phyloP scores from a whole-genome alignment of 2,113 vertebrate species.

The Dasyprocta punctata region DNA sequence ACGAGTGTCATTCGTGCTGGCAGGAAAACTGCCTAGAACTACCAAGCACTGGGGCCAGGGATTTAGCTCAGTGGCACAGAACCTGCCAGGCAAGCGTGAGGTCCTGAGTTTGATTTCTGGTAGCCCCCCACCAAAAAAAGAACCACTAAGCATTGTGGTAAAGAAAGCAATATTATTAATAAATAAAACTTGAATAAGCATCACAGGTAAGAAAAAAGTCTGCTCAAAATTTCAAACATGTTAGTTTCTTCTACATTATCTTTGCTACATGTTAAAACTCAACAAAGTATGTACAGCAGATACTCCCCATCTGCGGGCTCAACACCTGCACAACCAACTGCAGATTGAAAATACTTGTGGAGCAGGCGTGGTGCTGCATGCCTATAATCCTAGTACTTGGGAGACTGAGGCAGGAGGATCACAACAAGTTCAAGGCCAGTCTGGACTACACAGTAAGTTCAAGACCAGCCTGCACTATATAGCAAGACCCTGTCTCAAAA shows the following conservation, averaged over 20 bases:
- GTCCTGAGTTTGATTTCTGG: no score
- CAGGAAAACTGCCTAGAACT: background rate
- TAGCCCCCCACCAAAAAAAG: no score
- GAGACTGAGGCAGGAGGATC: background rate
- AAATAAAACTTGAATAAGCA: background rate
- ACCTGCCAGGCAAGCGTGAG: no score
- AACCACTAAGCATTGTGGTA: no score
- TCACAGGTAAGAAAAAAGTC: background rate
- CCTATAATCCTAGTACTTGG: background rate
- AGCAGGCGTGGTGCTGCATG: rapidly evolving
- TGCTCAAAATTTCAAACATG: background rate
- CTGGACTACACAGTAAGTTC: background rate
- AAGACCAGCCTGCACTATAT: background rate
- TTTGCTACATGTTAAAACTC: background rate
- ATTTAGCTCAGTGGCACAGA: no score
- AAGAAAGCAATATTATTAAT: background rate
- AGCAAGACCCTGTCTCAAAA: background rate
- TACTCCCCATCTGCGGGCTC: background rate
- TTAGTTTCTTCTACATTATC: background rate
- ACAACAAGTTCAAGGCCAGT: background rate
- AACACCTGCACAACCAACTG: background rate
- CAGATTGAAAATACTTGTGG: background rate
- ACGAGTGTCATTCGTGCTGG: background rate
- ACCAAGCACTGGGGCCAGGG: background rate
- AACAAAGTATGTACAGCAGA: background rate